A percentile compares a stretch with the other conserved stretches of the same genome.
phyloP scores from a whole-genome alignment of 2,888 invertebrate genomes.

The Ornithoptera alexandrae region DNA sequence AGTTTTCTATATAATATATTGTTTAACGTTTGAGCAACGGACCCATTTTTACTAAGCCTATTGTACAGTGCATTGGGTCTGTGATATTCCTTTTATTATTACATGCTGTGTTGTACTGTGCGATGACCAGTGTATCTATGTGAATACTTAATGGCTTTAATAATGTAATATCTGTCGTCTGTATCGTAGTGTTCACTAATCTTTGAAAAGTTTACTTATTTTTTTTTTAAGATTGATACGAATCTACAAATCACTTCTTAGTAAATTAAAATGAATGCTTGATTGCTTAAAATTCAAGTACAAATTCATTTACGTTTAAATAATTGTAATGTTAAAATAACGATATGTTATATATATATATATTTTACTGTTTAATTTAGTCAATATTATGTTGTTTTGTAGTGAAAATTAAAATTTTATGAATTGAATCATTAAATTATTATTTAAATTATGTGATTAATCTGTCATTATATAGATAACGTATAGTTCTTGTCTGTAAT shows the following conservation, averaged over 20 bases:
- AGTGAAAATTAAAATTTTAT: neutral
- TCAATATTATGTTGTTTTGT: too few species aligned
- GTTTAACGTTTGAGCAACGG: neutral
- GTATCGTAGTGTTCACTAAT: neutral
- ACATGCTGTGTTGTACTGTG: neutral
- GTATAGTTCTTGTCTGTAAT: slow-evolving; percentile 4
- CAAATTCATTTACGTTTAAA: too few species aligned
- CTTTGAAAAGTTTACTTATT: neutral
- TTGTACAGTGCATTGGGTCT: neutral
- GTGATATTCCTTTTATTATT: neutral
- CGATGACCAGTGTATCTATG: neutral
- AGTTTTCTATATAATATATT: neutral
- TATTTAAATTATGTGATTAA: too few species aligned
- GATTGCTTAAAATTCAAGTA: too few species aligned
- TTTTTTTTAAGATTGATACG: neutral
- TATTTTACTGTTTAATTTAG: too few species aligned
- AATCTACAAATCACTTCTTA: neutral
- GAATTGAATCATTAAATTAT: neutral
- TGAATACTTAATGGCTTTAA: neutral
- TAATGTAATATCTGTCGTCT: neutral
- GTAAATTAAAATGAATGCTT: neutral
- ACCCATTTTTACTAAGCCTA: neutral
- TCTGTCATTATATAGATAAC: neutral
- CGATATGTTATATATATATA: too few species aligned
- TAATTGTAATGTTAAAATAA: too few species aligned